Base-by-base conservation (phyloP, 1,140 invertebrate genomes). In the Spodoptera frugiperda region DNA sequence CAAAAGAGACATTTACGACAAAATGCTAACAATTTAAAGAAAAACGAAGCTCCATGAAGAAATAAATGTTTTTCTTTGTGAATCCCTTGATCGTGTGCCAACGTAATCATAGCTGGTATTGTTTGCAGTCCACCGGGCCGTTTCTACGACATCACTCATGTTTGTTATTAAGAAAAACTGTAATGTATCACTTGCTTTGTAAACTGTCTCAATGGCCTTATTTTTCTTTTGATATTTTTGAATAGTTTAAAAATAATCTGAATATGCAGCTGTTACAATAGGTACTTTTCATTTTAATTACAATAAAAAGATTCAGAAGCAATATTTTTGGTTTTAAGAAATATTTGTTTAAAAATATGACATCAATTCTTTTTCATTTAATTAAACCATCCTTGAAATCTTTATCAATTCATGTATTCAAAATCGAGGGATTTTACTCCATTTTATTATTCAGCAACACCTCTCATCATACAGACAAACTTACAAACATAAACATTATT, bases 81-180 rank as follows among this genome's bases (percentile, higher is more conserved):
- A 49, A 21, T 14, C 17, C 61, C 61, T 65, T 65, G 61, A 65
- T 65, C 44, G 10, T 48, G 17, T 65, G 61, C 61, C 61, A 65
- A 65, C 5, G 61, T 65, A 65, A 65, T 48, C 61, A 65, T 21
- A 14, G 39, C 21, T 48, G 61, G 44, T 65, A 65, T 65, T 65
- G 44, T 65, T 48, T 65, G 33, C 61, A 49, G 17, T 48, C 17
- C 61, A 65, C 48, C 12, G 61, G 39, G 17, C 10, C 14, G 61
- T 48, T 14, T 48, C 17, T 48, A 65, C 61, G 39, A 48, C 61
- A 21, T 21, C 44, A 65, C 19, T 21, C 39, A 65, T 65, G 61
- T 65, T 65, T 65, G 61, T 65, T 65, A 14, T 65, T 30, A 21
- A 48, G 5, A 12, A 65, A 48, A 65, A 4, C 39, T 33, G 19